These are phyloP conservation scores for Athalia circularis DNA, from an alignment of 2,888 invertebrate species.

Conservation along the genomic window DNA sequence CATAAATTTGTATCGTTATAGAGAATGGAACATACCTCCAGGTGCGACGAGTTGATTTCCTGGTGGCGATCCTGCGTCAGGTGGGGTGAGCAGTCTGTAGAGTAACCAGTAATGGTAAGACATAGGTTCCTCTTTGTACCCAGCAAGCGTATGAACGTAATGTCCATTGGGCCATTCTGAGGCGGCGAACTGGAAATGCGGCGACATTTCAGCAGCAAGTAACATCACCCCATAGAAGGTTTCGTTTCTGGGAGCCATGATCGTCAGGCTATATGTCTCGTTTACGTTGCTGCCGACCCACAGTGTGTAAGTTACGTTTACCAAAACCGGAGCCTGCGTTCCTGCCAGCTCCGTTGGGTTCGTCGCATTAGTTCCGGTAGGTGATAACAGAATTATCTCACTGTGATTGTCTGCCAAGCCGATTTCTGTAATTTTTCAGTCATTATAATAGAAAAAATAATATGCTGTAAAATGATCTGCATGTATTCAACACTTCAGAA, in stretches of 20 bases:
- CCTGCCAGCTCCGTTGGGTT: constrained; percentile 50
- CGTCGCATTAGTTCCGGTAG: constrained; percentile 48
- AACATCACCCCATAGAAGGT: constrained; percentile 86
- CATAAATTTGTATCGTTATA: neutral
- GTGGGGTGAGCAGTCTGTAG: constrained; percentile 87
- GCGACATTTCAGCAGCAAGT: constrained; percentile 87
- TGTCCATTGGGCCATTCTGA: constrained; percentile 95
- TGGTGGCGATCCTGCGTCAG: constrained; percentile 88
- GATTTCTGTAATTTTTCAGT: constrained; percentile 53
- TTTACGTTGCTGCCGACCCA: constrained; percentile 93
- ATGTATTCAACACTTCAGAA: too few relatives aligned
- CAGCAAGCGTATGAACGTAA: constrained; percentile 91
- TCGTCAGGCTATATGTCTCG: constrained; percentile 85
- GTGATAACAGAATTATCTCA: constrained; percentile 53
- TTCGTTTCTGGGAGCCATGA: constrained; percentile 84
- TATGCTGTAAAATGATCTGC: too few relatives aligned
- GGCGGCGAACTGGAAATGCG: constrained; percentile 83
- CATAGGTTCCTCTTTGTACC: constrained; percentile 87
- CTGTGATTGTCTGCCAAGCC: constrained; percentile 56
- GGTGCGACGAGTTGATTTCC: constrained; percentile 92
- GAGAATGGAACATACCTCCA: constrained; percentile 79
- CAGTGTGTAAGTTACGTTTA: constrained; percentile 87
- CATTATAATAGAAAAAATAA: neutral
- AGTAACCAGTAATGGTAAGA: constrained; percentile 93
- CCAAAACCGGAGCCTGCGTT: constrained; percentile 58